Percentiles rank a stretch among this genome's conserved stretches.
phyloP scores from a whole-genome alignment of 2,113 vertebrate species.

The Zosterops pallidus region DNA sequence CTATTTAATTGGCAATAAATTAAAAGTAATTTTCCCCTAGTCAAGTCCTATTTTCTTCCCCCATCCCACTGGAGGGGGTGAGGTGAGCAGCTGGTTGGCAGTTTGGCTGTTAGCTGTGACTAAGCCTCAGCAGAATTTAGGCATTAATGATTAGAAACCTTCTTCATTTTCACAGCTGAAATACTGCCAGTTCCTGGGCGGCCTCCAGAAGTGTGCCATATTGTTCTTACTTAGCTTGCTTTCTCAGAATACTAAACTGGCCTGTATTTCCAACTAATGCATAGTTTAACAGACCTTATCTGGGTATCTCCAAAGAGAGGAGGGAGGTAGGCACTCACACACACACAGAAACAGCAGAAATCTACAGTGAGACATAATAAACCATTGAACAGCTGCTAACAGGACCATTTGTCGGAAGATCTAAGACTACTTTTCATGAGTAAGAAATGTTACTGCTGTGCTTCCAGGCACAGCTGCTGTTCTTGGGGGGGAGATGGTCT shows the following conservation, averaged over 20 bases:
- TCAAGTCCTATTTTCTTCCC: not conserved
- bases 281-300: not conserved
- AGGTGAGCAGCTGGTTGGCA: not conserved
- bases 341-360: not conserved
- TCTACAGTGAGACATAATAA: conserved; percentile 23
- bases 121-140: not conserved
- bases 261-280: not conserved
- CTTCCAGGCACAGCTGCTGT: not conserved
- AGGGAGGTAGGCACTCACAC: not conserved
- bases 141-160: not conserved
- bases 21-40: not conserved
- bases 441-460: not conserved
- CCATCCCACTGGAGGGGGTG: not conserved
- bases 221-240: not conserved
- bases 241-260: not conserved
- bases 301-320: not conserved
- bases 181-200: not conserved
- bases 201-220: not conserved
- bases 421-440: not conserved
- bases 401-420: not conserved
- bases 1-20: not conserved
- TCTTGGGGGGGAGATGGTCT: not conserved
- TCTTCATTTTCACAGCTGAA: not conserved
- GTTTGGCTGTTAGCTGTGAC: not conserved
- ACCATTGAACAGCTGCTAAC: conserved; percentile 34